Percentiles rank a stretch among this genome's conserved stretches.
These are phyloP conservation scores for Ochropleura leucogaster DNA, from an alignment of 2,888 invertebrate genomes.

Conservation along the genomic window DNA sequence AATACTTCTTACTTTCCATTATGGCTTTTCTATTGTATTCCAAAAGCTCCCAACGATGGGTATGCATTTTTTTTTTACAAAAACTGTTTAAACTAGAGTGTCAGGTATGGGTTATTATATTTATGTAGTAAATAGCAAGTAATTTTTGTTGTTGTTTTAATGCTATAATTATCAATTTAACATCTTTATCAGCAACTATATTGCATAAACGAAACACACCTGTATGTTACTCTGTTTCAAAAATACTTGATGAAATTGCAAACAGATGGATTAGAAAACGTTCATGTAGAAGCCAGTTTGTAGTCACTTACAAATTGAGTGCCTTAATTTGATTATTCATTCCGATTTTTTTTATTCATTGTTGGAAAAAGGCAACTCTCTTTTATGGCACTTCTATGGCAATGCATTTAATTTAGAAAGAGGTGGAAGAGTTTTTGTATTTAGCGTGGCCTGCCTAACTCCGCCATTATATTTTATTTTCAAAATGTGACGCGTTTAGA, in stretches of 20 bases:
- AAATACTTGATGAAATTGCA: background rate
- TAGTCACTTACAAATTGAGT: background rate
- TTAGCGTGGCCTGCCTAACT: too few species aligned
- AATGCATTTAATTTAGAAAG: background rate
- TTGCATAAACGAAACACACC: background rate
- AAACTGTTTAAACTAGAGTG: background rate
- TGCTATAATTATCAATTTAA: background rate
- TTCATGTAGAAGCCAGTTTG: background rate
- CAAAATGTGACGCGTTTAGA: too few species aligned
- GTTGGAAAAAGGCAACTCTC: background rate
- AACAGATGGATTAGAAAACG: background rate
- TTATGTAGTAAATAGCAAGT: background rate
- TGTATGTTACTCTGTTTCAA: background rate
- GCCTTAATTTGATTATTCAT: background rate
- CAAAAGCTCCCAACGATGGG: background rate
- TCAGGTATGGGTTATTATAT: constrained; percentile 10
- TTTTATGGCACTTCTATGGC: background rate
- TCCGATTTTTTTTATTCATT: background rate
- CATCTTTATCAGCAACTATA: background rate
- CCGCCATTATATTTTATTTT: too few species aligned
- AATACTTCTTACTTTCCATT: constrained; percentile 20
- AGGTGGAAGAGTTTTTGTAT: too few species aligned
- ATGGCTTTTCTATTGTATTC: background rate
- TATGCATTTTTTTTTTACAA: background rate
- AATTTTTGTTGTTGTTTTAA: constrained; percentile 6